Evolutionary conservation across 1,140 invertebrate species (phyloP), one percentile per base, ranked within the genome.

Genomic region (Bombus affinis): DNA sequence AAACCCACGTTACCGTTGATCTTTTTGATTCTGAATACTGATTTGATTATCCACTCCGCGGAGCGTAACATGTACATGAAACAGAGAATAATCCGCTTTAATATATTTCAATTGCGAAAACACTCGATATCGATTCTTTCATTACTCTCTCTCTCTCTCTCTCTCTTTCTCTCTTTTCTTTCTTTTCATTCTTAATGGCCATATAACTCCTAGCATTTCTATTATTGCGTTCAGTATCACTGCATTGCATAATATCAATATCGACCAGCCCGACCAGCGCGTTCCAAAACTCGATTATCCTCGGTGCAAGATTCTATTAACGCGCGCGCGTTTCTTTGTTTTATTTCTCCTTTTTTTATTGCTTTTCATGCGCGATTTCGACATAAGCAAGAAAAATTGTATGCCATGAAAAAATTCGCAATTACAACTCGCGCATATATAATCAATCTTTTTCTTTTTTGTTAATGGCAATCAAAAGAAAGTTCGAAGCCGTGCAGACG

Each of bases 161-260:
- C 53, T 32, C 15, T 28, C 15, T 62, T 32, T 37, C 59, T 44
- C 13, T 25, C 22, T 76, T 9, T 35, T 42, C 18, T 57, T 53
- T 10, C 37, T 79, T 10, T 57, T 28, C 44, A 28, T 22, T 42
- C 76, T 59, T 39, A 53, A 53, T 62, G 68, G 71, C 80, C 76
- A 70, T 84, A 85, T 89, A 89, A 91, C 37, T 85, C 87, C 86
- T 90, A 85, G 74, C 82, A 79, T 86, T 80, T 68, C 91, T 91
- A 81, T 91, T 91, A 91, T 91, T 91, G 90, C 89, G 82, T 87
- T 92, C 86, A 88, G 86, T 92, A 87, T 92, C 91, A 92, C 91
- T 91, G 83, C 65, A 85, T 88, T 90, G 86, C 87, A 81, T 86
- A 82, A 80, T 80, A 80, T 70, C 78, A 42, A 62, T 57, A 70